Percentiles rank a stretch among this genome's conserved stretches.
phyloP scores from a whole-genome alignment of 2,888 invertebrate species.

The Vesta saturnalis region DNA sequence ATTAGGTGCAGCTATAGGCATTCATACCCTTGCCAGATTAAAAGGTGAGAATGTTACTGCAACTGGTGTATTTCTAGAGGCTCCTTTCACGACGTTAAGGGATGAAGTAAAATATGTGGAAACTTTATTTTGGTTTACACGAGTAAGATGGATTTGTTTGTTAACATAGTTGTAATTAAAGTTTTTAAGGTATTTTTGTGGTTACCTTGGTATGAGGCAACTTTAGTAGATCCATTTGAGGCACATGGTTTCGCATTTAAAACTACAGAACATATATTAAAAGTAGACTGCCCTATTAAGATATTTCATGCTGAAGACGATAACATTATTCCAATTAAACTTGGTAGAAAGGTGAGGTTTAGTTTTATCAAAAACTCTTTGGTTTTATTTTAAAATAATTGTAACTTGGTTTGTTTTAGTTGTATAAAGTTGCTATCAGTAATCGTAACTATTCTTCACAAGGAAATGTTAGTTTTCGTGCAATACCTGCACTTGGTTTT shows the following conservation, averaged over 20 bases:
- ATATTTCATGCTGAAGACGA: neutral
- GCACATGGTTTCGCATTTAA: neutral
- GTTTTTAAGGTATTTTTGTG: neutral
- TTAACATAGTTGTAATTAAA: neutral
- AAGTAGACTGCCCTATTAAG: neutral
- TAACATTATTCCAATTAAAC: neutral
- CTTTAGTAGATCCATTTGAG: slow-evolving; percentile 2
- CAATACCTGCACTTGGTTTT: slow-evolving; percentile 73
- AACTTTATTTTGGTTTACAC: slow-evolving; percentile 10
- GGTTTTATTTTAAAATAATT: no score
- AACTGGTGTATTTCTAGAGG: slow-evolving; percentile 54
- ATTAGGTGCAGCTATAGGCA: slow-evolving; percentile 55
- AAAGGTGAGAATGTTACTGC: slow-evolving; percentile 36
- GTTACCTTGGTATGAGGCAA: slow-evolving; percentile 4
- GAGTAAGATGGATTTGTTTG: neutral
- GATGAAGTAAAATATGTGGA: slow-evolving; percentile 44
- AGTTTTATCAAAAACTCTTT: no score
- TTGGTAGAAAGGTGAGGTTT: neutral
- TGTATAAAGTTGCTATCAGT: neutral
- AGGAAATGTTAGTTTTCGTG: slow-evolving; percentile 74
- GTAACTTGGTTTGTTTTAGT: neutral
- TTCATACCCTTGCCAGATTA: slow-evolving; percentile 49
- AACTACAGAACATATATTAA: neutral
- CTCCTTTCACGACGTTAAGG: slow-evolving; percentile 53
- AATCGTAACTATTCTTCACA: slow-evolving; percentile 58